Percentiles rank a stretch among this genome's conserved stretches.
phyloP scores from a whole-genome alignment of 2,888 invertebrate genomes.

The Drosophila ustulata region DNA sequence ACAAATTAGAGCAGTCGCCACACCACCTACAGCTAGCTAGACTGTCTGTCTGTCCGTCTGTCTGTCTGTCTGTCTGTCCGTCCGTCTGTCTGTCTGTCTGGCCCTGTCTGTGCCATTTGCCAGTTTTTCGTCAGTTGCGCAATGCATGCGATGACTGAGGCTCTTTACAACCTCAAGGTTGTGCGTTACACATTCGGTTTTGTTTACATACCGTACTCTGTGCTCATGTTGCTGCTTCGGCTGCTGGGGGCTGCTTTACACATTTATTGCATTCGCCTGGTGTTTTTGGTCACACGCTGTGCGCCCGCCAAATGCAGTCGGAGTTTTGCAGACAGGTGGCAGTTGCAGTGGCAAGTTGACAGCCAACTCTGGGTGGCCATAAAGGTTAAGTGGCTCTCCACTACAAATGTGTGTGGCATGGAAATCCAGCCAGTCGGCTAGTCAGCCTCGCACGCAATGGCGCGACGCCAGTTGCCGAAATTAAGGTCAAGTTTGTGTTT shows the following conservation, averaged over 20 bases:
- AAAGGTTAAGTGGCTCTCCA: constrained; percentile 55
- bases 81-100: constrained; percentile 2
- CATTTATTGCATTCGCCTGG: constrained; percentile 45
- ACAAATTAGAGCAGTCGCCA: constrained; percentile 3
- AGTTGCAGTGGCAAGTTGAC: constrained; percentile 8
- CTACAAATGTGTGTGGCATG: neutral
- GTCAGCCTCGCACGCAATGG: constrained; percentile 48
- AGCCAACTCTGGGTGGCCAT: constrained; percentile 24
- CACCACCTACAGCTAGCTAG: neutral
- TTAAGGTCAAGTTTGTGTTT: constrained; percentile 66
- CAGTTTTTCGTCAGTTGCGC: constrained; percentile 53
- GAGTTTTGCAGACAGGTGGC: constrained; percentile 5
- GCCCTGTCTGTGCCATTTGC: constrained; percentile 52
- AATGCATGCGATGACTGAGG: constrained; percentile 31
- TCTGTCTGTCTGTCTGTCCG: constrained; percentile 1
- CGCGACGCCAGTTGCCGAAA: constrained; percentile 53
- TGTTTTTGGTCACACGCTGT: constrained; percentile 1
- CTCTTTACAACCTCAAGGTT: constrained; percentile 57
- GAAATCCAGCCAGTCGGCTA: neutral
- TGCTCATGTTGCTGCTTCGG: constrained; percentile 12
- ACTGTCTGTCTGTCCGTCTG: neutral
- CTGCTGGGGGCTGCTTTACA: constrained; percentile 12
- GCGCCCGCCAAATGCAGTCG: neutral
- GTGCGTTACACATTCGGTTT: constrained; percentile 55
- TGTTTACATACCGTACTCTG: constrained; percentile 41